Evolutionary conservation across 2,797 vertebrate genomes (phyloP), one percentile per base, ranked within the genome.

Genomic region (Aeoliscus strigatus): DNA sequence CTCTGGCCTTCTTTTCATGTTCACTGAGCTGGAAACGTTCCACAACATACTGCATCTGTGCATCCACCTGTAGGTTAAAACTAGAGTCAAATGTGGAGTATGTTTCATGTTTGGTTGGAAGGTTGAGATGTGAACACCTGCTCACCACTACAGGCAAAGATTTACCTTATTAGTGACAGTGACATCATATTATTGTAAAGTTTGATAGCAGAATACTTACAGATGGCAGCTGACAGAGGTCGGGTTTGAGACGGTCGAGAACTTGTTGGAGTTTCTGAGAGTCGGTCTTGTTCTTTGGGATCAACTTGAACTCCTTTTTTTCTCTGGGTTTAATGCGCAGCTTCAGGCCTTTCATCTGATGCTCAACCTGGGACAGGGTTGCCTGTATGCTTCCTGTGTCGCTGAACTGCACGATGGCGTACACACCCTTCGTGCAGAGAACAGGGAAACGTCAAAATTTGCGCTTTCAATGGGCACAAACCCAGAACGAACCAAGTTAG

Each of bases 341-440:
- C 29, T 79, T 90, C 42, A 82, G 79, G 5, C 89, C 90, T 2
- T 73, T 74, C 40, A 97, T 51, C 12, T 21, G 57, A 38, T 96
- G 93, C 50, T 88, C 76, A 1, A 84, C 17, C 33, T 86, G 59
- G 5, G 86, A 68, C 66, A 96, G 43, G 0, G 83, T 44, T 0
- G 75, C 71, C 29, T 88, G 71, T 1, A 66, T 71, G 13, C 89
- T 60, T 2, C 59, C 73, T 0, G 46, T 26, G 8, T 89, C 86
- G 0, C 23, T 64, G 76, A 96, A 91, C 72, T 93, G 90, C 39
- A 97, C 90, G 0, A 97, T 93, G 52, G 94, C 94, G 41, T 87
- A 97, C n/a, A 91, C 81, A 0, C 91, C 92, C 94, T 97, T 68
- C 10, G 18, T 23, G 23, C 5, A 12, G 17, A 41, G 4, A 11